A percentile compares a stretch with the other conserved stretches of the same genome.
These are phyloP conservation scores for Sterrhoptilus dennistouni DNA, from an alignment of 2,113 vertebrate genomes.

Conservation along the genomic window DNA sequence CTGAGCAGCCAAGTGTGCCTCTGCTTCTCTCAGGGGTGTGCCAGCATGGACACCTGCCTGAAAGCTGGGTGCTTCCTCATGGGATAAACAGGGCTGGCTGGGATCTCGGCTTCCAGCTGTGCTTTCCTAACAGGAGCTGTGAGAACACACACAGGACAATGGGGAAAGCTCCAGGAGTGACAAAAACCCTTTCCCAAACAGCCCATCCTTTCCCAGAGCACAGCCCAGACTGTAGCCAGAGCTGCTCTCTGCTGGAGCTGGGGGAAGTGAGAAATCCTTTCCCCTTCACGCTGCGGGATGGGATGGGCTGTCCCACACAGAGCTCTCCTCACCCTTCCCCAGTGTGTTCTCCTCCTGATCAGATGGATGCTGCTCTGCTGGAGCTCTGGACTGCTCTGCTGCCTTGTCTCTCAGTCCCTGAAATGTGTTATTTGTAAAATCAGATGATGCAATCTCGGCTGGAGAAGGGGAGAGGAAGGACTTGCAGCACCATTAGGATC, in stretches of 20 bases:
- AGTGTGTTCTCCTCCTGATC: slow-evolving; percentile 26
- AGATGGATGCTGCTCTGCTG: slow-evolving; percentile 71
- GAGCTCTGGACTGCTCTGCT: slow-evolving; percentile 64
- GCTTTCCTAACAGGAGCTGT: slow-evolving; percentile 3
- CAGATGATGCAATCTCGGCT: slow-evolving; percentile 56
- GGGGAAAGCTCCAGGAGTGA: neutral
- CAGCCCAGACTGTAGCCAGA: neutral
- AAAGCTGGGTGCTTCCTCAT: slow-evolving; percentile 42
- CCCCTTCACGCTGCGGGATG: neutral
- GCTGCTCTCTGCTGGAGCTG: neutral
- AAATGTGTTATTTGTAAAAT: slow-evolving; percentile 50
- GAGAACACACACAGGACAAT: neutral
- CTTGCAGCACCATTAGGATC: slow-evolving; percentile 58
- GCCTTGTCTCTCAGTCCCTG: slow-evolving; percentile 64
- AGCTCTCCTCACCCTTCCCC: slow-evolving; percentile 47
- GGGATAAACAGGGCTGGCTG: neutral
- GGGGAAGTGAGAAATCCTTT: neutral
- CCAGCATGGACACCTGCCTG: slow-evolving; percentile 45
- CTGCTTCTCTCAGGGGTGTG: neutral
- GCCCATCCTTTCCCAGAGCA: neutral
- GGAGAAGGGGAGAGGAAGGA: slow-evolving; percentile 46
- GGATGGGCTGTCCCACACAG: slow-evolving; percentile 25
- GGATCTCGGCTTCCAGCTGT: neutral
- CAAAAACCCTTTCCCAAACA: neutral
- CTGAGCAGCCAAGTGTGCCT: neutral